Evolutionary conservation across 2,113 vertebrate species (phyloP), one percentile per base, ranked within the genome.

Genomic region (Myrmophylax atrothorax): DNA sequence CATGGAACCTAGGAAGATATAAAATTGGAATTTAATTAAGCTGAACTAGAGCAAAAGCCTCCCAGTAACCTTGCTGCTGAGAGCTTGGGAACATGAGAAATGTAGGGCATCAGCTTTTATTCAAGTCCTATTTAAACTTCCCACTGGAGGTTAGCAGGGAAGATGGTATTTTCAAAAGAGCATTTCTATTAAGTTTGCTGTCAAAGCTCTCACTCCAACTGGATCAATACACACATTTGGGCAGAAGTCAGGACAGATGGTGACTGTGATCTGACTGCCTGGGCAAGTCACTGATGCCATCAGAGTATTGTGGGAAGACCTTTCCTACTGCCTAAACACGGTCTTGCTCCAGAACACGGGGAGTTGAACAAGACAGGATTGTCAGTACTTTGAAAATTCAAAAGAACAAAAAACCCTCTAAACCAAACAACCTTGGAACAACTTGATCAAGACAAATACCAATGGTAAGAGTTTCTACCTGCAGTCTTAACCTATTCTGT

Each of bases 21-120:
- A 75, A 86, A 95, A 94, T 12, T 67, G 85, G 88, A 89, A 89
- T 88, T 96, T 86, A 94, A 94, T 91, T 87, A 94, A 91, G 78
- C 22, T 77, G 56, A 96, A 92, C 53, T 88, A 89, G 90, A 96
- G 52, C 88, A 90, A 94, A 88, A 94, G 35, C 44, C 72, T 95
- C 56, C 66, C 76, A 75, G 49, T 84, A 90, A 87, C 82, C 85
- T 86, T 84, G 68, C 64, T 50, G 83, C 79, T 42, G 35, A 95
- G 72, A 94, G 56, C 7, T 56, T 53, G n/a, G 35, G 37, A 86
- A 67, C 33, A 78, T 6, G 25, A 93, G 55, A 93, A 81, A 91
- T 69, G n/a, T 64, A 90, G 86, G 73, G 49, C 58, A 1, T 26
- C 44, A 89, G 69, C 37, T 93, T 95, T 63, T 62, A n/a, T 38